Conservation (phyloP, 2,113 vertebrate genomes). For the Columba janthina region DNA sequence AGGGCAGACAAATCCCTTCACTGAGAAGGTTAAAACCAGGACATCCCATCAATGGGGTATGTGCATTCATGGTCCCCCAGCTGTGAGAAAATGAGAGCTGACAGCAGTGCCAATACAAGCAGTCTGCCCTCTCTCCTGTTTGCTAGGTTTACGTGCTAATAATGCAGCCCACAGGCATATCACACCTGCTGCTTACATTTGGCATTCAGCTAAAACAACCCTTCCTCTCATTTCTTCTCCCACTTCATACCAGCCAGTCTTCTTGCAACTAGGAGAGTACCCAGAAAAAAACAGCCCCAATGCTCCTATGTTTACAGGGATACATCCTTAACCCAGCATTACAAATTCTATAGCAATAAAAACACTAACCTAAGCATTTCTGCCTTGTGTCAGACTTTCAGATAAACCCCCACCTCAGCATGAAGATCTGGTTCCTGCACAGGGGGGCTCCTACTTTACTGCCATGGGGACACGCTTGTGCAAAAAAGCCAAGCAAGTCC, state of each 20-base stretch:
- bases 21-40: constrained; percentile 46
- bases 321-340: neutral
- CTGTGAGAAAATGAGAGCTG: constrained; percentile 62
- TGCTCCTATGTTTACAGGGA: neutral
- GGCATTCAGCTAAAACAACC: neutral
- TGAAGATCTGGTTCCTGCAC: neutral
- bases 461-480: neutral
- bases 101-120: constrained; percentile 45
- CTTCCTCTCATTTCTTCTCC: neutral
- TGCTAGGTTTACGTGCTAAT: neutral
- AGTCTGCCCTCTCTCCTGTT: neutral
- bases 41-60: neutral
- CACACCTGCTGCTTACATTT: neutral
- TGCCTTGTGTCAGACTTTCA: neutral
- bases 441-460: neutral
- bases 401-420: neutral
- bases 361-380: neutral
- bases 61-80: constrained; percentile 41
- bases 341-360: neutral
- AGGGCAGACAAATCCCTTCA: neutral
- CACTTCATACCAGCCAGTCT: neutral
- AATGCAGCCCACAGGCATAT: neutral
- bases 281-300: neutral
- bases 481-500: neutral
- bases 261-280: neutral